These are phyloP conservation scores for Dendrocincla fuliginosa DNA, from an alignment of 2,797 vertebrate genomes.

Conservation along the genomic window DNA sequence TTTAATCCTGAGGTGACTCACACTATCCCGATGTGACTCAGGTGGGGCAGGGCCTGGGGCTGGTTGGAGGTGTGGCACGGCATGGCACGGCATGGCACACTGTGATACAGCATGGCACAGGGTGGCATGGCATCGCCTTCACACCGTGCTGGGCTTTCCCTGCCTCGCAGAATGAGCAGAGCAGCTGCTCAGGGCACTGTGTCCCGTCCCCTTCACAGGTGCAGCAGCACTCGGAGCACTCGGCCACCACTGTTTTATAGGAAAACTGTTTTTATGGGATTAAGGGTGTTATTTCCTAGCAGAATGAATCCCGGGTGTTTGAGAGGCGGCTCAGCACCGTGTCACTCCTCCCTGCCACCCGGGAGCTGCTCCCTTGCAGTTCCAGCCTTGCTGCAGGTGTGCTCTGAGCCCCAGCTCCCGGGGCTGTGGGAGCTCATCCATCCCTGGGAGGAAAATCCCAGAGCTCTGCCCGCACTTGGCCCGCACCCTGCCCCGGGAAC, in stretches of 20 bases:
- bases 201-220: accelerated
- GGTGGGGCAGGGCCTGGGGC: neutral
- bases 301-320: accelerated
- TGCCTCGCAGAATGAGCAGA: neutral
- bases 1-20: constrained; percentile 12
- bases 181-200: neutral
- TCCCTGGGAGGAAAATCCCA: neutral
- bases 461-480: neutral
- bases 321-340: neutral
- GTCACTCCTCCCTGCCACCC: accelerated
- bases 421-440: neutral
- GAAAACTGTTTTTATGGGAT: neutral
- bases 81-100: neutral
- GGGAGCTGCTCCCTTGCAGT: neutral
- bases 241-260: accelerated
- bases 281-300: accelerated
- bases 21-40: neutral
- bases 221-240: accelerated
- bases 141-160: neutral
- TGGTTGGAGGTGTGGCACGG: neutral
- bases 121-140: neutral
- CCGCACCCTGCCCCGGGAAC: neutral
- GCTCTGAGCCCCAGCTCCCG: neutral
- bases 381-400: accelerated
- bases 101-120: neutral